phyloP scores from a whole-genome alignment of 2,797 vertebrate genomes.

The Intellagama lesueurii region DNA sequence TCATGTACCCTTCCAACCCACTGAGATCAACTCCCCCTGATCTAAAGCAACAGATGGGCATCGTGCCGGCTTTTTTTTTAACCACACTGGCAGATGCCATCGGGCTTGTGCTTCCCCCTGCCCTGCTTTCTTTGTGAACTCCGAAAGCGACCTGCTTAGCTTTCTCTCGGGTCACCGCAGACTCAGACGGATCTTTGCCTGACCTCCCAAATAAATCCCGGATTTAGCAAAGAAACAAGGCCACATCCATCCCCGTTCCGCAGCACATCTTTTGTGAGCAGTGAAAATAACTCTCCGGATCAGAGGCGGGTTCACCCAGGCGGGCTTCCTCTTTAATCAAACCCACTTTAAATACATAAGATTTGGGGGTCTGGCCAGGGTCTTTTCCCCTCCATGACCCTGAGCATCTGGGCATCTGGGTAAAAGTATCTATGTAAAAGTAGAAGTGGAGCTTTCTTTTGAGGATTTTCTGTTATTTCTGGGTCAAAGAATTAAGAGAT shows the following conservation, averaged over 20 bases:
- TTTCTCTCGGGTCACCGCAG: background rate
- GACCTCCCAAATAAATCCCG: too few species aligned
- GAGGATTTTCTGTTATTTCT: conserved; percentile 73
- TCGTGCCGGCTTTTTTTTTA: background rate
- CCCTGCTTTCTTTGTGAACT: background rate
- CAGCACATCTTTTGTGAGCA: background rate
- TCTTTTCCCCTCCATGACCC: conserved; percentile 16
- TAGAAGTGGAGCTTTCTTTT: conserved; percentile 2
- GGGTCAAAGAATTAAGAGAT: conserved; percentile 76
- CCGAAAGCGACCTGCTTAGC: background rate
- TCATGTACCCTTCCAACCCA: too few species aligned
- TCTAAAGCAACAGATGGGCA: background rate
- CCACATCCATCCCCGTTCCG: too few species aligned
- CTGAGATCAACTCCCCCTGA: background rate
- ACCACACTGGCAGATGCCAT: background rate
- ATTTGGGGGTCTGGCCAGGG: conserved; percentile 51
- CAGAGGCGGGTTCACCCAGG: conserved; percentile 36
- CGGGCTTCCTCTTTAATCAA: conserved; percentile 63
- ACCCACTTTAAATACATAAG: conserved; percentile 58
- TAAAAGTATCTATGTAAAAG: conserved; percentile 13
- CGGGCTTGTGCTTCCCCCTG: too few species aligned
- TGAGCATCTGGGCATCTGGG: background rate
- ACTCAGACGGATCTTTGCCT: background rate
- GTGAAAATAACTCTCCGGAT: conserved; percentile 45
- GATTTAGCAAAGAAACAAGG: too few species aligned